Percentiles rank a stretch among this genome's conserved stretches.
Conservation (phyloP, 2,797 vertebrate genomes). For the Notolepis coatsorum region DNA sequence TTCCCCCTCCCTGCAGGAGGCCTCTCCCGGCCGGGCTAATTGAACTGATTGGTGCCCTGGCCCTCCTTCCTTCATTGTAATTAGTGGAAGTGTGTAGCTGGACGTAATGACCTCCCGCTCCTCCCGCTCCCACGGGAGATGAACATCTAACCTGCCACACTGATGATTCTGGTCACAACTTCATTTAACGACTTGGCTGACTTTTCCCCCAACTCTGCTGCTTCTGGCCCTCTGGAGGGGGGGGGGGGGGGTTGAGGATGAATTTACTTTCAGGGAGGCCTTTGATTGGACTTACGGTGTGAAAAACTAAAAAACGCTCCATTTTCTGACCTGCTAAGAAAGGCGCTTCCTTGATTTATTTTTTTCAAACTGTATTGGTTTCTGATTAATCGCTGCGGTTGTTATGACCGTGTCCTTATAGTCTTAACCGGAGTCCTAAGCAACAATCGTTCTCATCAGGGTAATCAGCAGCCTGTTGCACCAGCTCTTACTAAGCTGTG, state of each 20-base stretch:
- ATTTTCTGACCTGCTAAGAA: background rate
- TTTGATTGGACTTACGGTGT: slow-evolving; percentile 24
- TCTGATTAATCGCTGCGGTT: slow-evolving; percentile 25
- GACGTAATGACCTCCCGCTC: slow-evolving; percentile 63
- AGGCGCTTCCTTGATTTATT: background rate
- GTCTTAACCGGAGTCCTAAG: slow-evolving; percentile 12
- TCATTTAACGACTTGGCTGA: slow-evolving; percentile 70
- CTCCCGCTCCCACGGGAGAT: slow-evolving; percentile 52
- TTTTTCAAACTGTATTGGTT: slow-evolving; percentile 11
- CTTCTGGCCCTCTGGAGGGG: slow-evolving; percentile 17
- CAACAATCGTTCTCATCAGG: slow-evolving; percentile 58
- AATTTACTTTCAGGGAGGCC: slow-evolving; percentile 32
- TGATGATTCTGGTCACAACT: slow-evolving; percentile 62
- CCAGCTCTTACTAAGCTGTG: too few species aligned
- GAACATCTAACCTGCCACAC: slow-evolving; percentile 60
- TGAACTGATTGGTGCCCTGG: slow-evolving; percentile 70
- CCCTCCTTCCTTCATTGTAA: slow-evolving; percentile 63
- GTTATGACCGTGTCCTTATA: slow-evolving; percentile 20
- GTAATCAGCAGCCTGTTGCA: too few species aligned
- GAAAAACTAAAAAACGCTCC: background rate
- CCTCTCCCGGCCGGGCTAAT: slow-evolving; percentile 61
- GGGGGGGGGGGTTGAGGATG: slow-evolving; percentile 18
- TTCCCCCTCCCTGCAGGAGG: slow-evolving; percentile 55
- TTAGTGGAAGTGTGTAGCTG: slow-evolving; percentile 55
- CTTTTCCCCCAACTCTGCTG: slow-evolving; percentile 49